Base-by-base conservation (phyloP, 2,797 vertebrate genomes). In the Enteromius afrohamiltoni region DNA sequence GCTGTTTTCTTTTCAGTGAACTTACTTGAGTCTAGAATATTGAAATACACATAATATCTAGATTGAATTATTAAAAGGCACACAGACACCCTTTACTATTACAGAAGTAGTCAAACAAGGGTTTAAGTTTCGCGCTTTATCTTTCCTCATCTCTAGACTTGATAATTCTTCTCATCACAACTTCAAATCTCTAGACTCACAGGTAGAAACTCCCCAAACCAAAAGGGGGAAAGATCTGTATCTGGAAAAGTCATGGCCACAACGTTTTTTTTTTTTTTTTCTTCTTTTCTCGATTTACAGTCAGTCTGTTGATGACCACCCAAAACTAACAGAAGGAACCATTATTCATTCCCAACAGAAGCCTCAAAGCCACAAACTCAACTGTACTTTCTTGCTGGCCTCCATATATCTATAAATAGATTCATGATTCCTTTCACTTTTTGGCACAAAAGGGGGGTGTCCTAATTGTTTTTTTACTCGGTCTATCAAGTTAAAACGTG, bases 281-380 rank as follows among this genome's bases (percentile, higher is more conserved):
- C 5, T 37, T 37, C 1, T 40, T 40, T 40, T 40, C 6, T 37
- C 6, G 40, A 40, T 88, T 89, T 89, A 90, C 85, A 88, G 87
- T 83, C 83, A 78, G 79, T 60, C 86, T 92, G 91, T 91, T 92
- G 92, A 93, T 93, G 92, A 91, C 91, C 90, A 89, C 91, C 92
- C 93, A 94, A 93, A 84, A 94, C 87, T 90, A 93, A 94, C 92
- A 94, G 85, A 87, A 90, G 87, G 91, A 89, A 86, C 69, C 85
- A 89, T 90, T 88, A 93, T 93, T 90, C 91, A 94, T 94, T 91
- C 91, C 86, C 64, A 34, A 77, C 87, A 86, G 89, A 89, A 77
- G 87, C 69, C 82, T 83, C 89, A 75, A 87, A 87, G 93, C 94
- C 94, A 90, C 92, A 92, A 93, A 93, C 92, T 89, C 89, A 90